Base-by-base conservation (phyloP, 2,888 invertebrate species). In the Dasysyrphus tricinctus region DNA sequence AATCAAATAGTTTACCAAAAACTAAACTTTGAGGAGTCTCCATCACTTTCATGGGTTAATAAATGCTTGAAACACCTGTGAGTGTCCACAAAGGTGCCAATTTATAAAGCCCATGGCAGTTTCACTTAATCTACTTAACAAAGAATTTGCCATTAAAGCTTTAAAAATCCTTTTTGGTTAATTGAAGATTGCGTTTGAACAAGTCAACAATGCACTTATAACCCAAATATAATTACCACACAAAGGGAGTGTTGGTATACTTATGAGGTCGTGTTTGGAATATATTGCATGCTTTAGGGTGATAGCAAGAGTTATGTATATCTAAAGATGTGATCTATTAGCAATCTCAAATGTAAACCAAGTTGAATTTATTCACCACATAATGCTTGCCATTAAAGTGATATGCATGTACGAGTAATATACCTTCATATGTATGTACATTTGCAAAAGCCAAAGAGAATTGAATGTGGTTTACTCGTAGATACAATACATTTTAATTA, bases 141-240 rank as follows among this genome's bases (percentile, higher is more conserved):
- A 32, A 49, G 24, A 14, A 49, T 11, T 32, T 32, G 32, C 12
- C 57, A 57, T 16, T 37, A 37, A 57, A 34, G 2, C 34, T 16
- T 34, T 5, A 57, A 6, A 11, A 37, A 37, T 57, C 16, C 16
- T 57, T 57, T 57, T 6, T 16, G 16, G 57, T 37, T 32, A 57
- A 57, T 57, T 57, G 16, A 57, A 16, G 34, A 16, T 57, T 57
- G 5, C 16, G 34, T 57, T 57, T 54, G 29, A 54, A 14, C n/a
- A 54, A 5, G 24, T 24, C 24, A 16, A 16, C 16, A 16, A 16
- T 49, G 9, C 49, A 19, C 19, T 19, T 16, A 19, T 9, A 49
- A 11, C 19, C 49, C 49, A 19, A 19, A 19, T 11, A 16, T 19
- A 11, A 19, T 11, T 49, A 9, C 16, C 7, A 47, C 16, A 9